Base-by-base conservation (phyloP, 2,113 vertebrate species). In the Cottus gobio region DNA sequence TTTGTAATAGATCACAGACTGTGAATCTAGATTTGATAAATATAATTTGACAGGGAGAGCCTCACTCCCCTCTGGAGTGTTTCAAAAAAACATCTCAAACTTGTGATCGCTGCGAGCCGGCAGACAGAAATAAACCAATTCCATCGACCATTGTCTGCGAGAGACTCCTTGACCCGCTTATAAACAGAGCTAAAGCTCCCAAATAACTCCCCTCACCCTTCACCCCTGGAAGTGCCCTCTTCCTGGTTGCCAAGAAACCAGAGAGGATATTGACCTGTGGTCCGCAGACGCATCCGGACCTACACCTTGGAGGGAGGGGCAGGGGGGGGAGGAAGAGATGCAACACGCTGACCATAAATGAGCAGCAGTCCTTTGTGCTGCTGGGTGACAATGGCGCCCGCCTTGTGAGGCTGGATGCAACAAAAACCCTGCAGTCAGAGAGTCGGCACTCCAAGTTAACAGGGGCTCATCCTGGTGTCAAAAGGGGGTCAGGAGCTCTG, bases 161-260 rank as follows among this genome's bases (percentile, higher is more conserved):
- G 46, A 77, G 4, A 34, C 11, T 46, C 60, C 54, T 48, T 64
- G 9, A 56, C 37, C 34, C 26, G 22, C 65, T 57, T 64, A 69
- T 46, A 44, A 44, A 39, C 9, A 42, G 65, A n/a, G 31, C 64
- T 60, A 63, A 81, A 69, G 44, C 56, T 61, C 30, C 46, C 2
- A 34, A 75, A 67, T 2, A 56, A 26, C 58, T 62, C 70, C 54
- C 58, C 34, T 80, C 77, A 85, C 50, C 71, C 80, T 61, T 86
- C 66, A 71, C 70, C 83, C 72, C 85, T 58, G 10, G 13, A 67
- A 71, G 30, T 44, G 74, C 54, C 50, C 85, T 61, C 65, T 34
- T 74, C 56, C 65, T 63, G 39, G 86, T 92, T 92, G 75, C 92
- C 83, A 83, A 75, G 91, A 76, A 91, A 92, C 93, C 37, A 60